Percentiles rank a stretch among this genome's conserved stretches.
Evolutionary conservation across 2,797 vertebrate genomes (phyloP).

Genomic region (Zalophus californianus): DNA sequence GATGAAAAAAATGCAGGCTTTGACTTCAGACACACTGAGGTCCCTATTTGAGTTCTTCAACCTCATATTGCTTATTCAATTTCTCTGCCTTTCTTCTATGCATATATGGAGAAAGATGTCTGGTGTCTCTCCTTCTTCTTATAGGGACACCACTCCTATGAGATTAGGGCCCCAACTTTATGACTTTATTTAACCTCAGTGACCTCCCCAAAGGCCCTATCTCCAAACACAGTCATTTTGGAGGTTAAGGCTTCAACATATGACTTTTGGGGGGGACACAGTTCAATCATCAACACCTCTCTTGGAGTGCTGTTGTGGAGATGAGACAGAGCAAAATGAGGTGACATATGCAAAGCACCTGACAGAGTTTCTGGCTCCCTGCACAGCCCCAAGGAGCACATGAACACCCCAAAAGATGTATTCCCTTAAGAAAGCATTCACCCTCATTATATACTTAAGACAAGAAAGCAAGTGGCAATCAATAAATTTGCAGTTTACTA

Average conservation of each 20-base stretch:
- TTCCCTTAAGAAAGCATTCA: background rate
- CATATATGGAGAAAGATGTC: background rate
- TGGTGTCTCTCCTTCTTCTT: background rate
- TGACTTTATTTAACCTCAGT: background rate
- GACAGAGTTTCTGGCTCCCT: background rate
- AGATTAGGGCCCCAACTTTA: background rate
- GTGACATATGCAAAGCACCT: background rate
- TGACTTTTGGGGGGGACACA: background rate
- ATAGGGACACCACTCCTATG: background rate
- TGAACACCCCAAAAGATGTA: background rate
- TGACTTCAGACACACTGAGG: background rate
- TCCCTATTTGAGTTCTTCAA: background rate
- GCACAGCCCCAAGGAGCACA: background rate
- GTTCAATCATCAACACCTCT: background rate
- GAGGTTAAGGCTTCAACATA: background rate
- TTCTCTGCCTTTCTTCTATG: background rate
- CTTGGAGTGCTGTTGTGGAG: background rate
- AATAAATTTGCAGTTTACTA: background rate
- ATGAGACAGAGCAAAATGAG: background rate
- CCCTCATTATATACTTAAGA: background rate
- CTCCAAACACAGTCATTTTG: background rate
- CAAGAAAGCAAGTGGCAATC: background rate
- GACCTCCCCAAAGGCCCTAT: background rate
- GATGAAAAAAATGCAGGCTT: background rate
- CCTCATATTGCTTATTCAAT: background rate